Conservation (phyloP, 30 jellyfish, hydroid and myxozoan genomes). For the Chrysaora quinquecirrha region DNA sequence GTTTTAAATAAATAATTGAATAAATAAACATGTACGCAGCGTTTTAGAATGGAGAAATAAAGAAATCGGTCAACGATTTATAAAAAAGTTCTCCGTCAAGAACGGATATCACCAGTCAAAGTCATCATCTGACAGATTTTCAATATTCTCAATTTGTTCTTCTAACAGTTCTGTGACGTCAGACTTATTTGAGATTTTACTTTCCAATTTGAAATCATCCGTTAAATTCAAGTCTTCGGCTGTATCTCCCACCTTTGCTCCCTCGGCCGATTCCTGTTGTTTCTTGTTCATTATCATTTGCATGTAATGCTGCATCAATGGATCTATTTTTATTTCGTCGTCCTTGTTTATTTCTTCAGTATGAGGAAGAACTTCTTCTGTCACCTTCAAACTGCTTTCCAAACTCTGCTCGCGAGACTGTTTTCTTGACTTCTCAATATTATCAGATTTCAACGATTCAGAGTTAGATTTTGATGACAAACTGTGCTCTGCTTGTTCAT, state of each 20-base stretch:
- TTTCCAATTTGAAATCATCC: slow-evolving; percentile 35
- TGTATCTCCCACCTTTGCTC: background rate
- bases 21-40: no score
- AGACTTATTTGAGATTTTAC: slow-evolving; percentile 18
- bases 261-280: background rate
- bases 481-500: background rate
- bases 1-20: no score
- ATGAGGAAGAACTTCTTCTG: background rate
- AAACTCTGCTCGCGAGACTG: background rate
- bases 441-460: background rate
- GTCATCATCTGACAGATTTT: slow-evolving; percentile 45
- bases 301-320: slow-evolving; percentile 68
- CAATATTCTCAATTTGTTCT: slow-evolving; percentile 51
- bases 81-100: no score
- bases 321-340: slow-evolving; percentile 38
- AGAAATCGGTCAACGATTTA: no score
- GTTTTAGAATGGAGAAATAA: no score
- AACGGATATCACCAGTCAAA: slow-evolving; percentile 42
- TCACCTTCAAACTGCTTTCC: background rate
- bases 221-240: slow-evolving; percentile 45
- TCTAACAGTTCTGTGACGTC: slow-evolving; percentile 48
- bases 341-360: background rate
- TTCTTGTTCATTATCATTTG: slow-evolving; percentile 48
- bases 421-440: no score
- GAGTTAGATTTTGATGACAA: background rate